phyloP scores from a whole-genome alignment of 1,140 invertebrate genomes.

The Trichoplusia ni region DNA sequence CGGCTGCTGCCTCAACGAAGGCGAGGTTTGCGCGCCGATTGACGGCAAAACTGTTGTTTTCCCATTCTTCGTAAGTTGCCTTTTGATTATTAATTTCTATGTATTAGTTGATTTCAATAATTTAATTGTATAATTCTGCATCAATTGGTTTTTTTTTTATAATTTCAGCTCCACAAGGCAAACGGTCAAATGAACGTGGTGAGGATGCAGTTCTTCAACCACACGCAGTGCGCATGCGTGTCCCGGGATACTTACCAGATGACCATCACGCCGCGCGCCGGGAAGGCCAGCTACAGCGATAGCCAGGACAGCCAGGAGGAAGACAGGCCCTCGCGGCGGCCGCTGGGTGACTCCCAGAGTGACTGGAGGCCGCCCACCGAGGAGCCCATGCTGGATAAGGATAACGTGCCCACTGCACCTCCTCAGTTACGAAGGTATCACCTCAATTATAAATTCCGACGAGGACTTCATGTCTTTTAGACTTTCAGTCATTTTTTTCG shows the following conservation, averaged over 20 bases:
- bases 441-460: not conserved
- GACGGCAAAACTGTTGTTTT: constrained; percentile 84
- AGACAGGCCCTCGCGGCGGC: not conserved
- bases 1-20: constrained; percentile 87
- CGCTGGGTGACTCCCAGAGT: constrained; percentile 41
- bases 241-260: constrained; percentile 69
- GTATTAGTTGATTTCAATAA: too few relatives aligned
- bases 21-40: constrained; percentile 86
- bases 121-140: too few relatives aligned
- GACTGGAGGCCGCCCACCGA: constrained; percentile 59
- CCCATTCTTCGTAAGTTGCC: constrained; percentile 87
- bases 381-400: constrained; percentile 47
- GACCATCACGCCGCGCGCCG: constrained; percentile 36
- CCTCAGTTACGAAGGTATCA: constrained; percentile 61
- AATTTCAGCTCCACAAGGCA: constrained; percentile 83
- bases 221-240: constrained; percentile 88
- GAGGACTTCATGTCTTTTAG: too few relatives aligned
- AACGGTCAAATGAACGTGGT: constrained; percentile 82
- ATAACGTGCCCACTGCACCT: constrained; percentile 57
- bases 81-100: not conserved
- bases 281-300: not conserved
- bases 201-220: constrained; percentile 87
- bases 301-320: constrained; percentile 9
- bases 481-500: too few relatives aligned
- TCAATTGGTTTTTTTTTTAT: constrained; percentile 35